Evolutionary conservation across 2,113 vertebrate genomes (phyloP), one percentile per base, ranked within the genome.

Genomic region (Geococcyx californianus): DNA sequence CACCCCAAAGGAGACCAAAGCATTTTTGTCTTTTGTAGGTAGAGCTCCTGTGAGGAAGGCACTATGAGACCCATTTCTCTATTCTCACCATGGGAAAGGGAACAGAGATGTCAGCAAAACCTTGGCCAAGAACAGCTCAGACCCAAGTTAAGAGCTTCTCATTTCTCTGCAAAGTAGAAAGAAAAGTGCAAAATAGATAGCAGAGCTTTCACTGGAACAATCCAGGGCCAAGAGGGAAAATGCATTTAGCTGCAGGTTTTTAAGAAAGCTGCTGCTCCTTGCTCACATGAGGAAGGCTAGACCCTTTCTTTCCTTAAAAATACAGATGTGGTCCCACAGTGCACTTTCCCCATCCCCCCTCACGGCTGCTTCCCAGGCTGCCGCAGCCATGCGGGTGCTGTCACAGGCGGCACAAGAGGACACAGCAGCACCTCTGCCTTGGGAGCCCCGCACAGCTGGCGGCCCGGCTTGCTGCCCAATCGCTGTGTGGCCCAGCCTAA

Each of bases 401-500:
- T 40, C 20, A 1, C 34, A 3, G 28, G 36, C 15, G 0, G 83
- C 67, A 26, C 42, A 63, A 13, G 54, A 29, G 72, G 81, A 25
- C 0, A 3, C 29, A 52, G 84, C 9, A 2, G 62, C 80, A 42
- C 3, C 2, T 18, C 45, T 3, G 42, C 75, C 38, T 10, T 2
- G 47, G 51, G 79, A 94, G 68, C 87, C 52, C 87, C 0, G 2
- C 29, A 1, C 84, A 69, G 91, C 94, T 26, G 81, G 84, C 5
- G 0, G 66, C 62, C 87, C 91, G 0, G 92, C 90, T 56, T 11
- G 68, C 83, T 93, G 92, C 92, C 8, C 10, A 89, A 51, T 86
- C 20, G 24, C 90, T 97, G 93, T 81, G 92, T 96, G 95, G 93
- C 88, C 90, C 25, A 1, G 64, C 52, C 85, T 95, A 90, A 93